phyloP scores from a whole-genome alignment of 92 coral and sea anemone genomes.

The Zoanthus gigantus region DNA sequence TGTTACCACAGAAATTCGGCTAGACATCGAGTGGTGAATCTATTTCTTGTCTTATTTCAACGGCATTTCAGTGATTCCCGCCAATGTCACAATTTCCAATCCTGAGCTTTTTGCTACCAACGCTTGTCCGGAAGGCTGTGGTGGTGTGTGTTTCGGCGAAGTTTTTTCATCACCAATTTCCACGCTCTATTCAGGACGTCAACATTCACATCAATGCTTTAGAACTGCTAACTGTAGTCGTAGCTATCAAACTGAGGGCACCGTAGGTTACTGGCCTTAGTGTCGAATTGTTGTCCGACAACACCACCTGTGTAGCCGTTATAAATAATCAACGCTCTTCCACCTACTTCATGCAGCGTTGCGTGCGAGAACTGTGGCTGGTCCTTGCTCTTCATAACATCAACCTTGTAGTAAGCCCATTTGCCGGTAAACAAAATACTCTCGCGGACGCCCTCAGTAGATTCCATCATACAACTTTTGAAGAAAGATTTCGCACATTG shows the following conservation, averaged over 20 bases:
- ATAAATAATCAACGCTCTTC: conserved; percentile 16
- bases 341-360: conserved; percentile 1
- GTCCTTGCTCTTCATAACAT: conserved; percentile 2
- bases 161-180: conserved; percentile 17
- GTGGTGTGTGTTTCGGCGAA: conserved; percentile 63
- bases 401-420: conserved; percentile 1
- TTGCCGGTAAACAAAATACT: background rate
- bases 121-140: conserved; percentile 60
- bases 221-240: conserved; percentile 48
- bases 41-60: conserved; percentile 51
- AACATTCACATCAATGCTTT: conserved; percentile 49
- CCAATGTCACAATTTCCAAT: conserved; percentile 40
- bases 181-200: conserved; percentile 39
- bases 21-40: conserved; percentile 63
- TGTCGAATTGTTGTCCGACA: conserved; percentile 41
- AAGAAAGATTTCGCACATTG: conserved; percentile 4
- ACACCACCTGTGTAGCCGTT: conserved; percentile 2
- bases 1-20: conserved; percentile 28
- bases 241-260: background rate
- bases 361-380: conserved; percentile 11
- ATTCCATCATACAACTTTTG: background rate
- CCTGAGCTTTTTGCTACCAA: conserved; percentile 54
- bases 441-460: background rate
- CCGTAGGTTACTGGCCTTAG: conserved; percentile 43
- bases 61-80: conserved; percentile 56